Evolutionary conservation across 2,113 vertebrate genomes (phyloP), one percentile per base, ranked within the genome.

Genomic region (Pipra filicauda): DNA sequence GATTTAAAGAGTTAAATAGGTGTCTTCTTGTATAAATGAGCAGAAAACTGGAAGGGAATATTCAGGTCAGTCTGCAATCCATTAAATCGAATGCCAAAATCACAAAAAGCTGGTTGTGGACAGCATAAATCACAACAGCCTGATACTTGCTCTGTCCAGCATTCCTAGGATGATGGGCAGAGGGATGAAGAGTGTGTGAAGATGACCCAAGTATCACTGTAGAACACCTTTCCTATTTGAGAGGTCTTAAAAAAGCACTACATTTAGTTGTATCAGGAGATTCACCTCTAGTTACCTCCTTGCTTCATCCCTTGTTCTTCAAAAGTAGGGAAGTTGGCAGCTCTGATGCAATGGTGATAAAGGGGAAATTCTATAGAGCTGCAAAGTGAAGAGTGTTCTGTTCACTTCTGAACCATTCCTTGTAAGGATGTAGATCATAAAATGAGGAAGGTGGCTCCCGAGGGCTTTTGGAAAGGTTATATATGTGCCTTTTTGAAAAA

Each of bases 1-100:
- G 41, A 85, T 70, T 46, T 73, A 66, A 96, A 75, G 66, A 58
- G 66, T 79, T 91, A 88, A 93, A 79, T 49, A 65, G 77, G 27
- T 23, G 14, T 65, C 15, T 0, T 87, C 59, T 58, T 54, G n/a
- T 37, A 85, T 72, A 94, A 73, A 58, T 35, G 71, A 91, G 12
- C 28, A 76, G 37, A 66, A 86, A 75, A 31, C 24, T 81, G 61
- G 26, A 85, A 75, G 35, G 44, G n/a, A 87, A 49, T 10, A 37
- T 35, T 58, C 66, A 82, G 52, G 6, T 5, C 54, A 69, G 19
- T 30, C 30, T 84, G 30, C 35, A 88, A 1, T 15, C n/a, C 43
- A 73, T 49, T 73, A 90, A 85, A 83, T 35, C 15, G 43, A 64
- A 35, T 22, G 13, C 35, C 5, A 8, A 73, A 83, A n/a, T 74